A percentile compares a stretch with the other conserved stretches of the same genome.
phyloP scores from a whole-genome alignment of 2,113 vertebrate species.

The Eolophus roseicapilla region DNA sequence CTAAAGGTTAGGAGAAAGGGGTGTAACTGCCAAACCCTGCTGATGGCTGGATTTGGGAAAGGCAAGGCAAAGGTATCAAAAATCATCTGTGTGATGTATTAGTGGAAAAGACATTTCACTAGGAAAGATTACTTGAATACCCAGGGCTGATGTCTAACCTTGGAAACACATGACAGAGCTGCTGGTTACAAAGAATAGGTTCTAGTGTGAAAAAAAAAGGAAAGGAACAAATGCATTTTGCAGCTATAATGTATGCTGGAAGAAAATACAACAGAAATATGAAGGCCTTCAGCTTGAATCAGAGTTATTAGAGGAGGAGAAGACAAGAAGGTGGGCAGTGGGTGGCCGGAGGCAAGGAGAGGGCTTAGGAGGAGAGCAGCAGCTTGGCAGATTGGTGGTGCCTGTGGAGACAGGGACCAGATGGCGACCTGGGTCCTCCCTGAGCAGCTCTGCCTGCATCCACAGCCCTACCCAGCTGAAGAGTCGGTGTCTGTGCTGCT shows the following conservation, averaged over 20 bases:
- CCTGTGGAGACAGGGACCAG: not conserved
- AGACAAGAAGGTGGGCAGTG: not conserved
- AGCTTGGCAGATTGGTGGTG: not conserved
- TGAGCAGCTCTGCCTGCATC: not conserved
- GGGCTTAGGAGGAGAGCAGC: not conserved
- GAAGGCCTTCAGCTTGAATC: not conserved
- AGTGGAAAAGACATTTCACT: not conserved
- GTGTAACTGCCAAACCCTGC: not conserved
- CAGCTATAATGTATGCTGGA: not conserved
- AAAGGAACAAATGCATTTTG: not conserved
- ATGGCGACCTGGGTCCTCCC: not conserved
- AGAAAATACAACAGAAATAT: not conserved
- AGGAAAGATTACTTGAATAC: not conserved
- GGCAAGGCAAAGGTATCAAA: not conserved
- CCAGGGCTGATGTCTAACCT: not conserved
- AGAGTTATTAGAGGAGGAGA: not conserved
- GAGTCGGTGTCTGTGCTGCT: not conserved
- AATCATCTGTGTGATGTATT: not conserved
- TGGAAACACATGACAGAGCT: not conserved
- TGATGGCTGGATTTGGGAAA: not conserved
- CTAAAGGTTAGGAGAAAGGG: conserved; percentile 25
- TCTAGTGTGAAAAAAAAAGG: not conserved
- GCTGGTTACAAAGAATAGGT: not conserved
- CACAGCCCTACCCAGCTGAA: not conserved
- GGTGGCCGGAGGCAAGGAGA: not conserved